Evolutionary conservation across 2,888 invertebrate genomes (phyloP).

Genomic region (Cosmorhoe ocellata): DNA sequence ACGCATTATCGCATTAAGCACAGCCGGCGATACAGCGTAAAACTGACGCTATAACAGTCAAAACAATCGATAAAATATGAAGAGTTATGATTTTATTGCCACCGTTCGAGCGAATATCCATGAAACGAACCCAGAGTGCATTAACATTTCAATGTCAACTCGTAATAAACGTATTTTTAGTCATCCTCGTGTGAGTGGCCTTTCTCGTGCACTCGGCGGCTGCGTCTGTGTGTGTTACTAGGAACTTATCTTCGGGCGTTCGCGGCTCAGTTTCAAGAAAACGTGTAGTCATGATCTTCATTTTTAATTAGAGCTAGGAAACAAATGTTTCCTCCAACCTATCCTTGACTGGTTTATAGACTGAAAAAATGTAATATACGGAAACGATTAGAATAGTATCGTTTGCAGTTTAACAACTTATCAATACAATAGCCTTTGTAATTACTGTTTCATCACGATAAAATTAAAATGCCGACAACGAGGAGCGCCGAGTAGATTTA

Average conservation of each 20-base stretch:
- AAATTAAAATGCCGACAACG: conserved; percentile 30
- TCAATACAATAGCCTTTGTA: conserved; percentile 60
- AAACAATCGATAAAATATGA: conserved; percentile 70
- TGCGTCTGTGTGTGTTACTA: conserved; percentile 53
- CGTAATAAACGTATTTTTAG: conserved; percentile 78
- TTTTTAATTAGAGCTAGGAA: conserved; percentile 38
- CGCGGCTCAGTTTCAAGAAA: conserved; percentile 47
- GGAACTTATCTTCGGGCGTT: conserved; percentile 67
- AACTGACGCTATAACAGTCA: conserved; percentile 61
- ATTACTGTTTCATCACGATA: conserved; percentile 54
- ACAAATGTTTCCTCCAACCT: conserved; percentile 32
- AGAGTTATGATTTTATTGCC: conserved; percentile 52
- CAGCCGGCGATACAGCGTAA: conserved; percentile 48
- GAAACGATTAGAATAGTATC: conserved; percentile 66
- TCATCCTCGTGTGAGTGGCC: conserved; percentile 71
- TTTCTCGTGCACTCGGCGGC: conserved; percentile 54
- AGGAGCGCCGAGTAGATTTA: conserved; percentile 27
- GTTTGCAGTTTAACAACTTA: conserved; percentile 58
- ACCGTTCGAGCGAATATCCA: conserved; percentile 55
- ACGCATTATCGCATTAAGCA: conserved; percentile 59
- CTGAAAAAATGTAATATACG: conserved; percentile 45
- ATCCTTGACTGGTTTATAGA: conserved; percentile 29
- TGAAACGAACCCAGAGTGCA: conserved; percentile 73
- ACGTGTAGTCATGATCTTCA: conserved; percentile 37
- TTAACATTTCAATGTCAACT: conserved; percentile 82